Conservation (phyloP, 1,140 invertebrate genomes). For the Aricia agestis region DNA sequence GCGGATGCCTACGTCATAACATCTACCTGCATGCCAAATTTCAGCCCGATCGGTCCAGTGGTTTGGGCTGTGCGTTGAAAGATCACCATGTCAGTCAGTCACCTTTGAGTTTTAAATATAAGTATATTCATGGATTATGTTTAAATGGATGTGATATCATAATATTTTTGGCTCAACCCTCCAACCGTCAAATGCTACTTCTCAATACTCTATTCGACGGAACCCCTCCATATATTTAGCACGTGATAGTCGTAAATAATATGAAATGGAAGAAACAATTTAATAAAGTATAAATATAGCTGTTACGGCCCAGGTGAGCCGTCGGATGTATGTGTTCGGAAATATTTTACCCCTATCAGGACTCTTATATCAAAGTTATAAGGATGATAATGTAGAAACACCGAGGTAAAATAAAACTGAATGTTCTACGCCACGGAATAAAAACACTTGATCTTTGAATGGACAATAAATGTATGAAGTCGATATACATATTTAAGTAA, state of each 20-base stretch:
- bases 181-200: neutral
- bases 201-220: neutral
- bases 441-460: conserved; percentile 55
- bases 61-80: too few species aligned
- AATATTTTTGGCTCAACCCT: too few species aligned
- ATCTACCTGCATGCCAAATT: too few species aligned
- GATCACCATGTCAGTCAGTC: too few species aligned
- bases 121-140: too few species aligned
- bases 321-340: conserved; percentile 28
- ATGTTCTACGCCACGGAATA: conserved; percentile 27
- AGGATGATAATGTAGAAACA: too few species aligned
- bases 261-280: conserved; percentile 24
- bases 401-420: conserved; percentile 54
- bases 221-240: neutral
- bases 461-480: conserved; percentile 33
- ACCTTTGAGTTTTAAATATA: too few species aligned
- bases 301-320: conserved; percentile 41
- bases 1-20: too few species aligned
- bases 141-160: too few species aligned
- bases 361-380: too few species aligned
- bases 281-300: conserved; percentile 18
- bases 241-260: conserved; percentile 21
- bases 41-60: too few species aligned
- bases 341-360: too few species aligned
- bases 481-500: conserved; percentile 5